These are phyloP conservation scores for Muschampia plurimacula DNA, from an alignment of 2,888 invertebrate species.

Conservation along the genomic window DNA sequence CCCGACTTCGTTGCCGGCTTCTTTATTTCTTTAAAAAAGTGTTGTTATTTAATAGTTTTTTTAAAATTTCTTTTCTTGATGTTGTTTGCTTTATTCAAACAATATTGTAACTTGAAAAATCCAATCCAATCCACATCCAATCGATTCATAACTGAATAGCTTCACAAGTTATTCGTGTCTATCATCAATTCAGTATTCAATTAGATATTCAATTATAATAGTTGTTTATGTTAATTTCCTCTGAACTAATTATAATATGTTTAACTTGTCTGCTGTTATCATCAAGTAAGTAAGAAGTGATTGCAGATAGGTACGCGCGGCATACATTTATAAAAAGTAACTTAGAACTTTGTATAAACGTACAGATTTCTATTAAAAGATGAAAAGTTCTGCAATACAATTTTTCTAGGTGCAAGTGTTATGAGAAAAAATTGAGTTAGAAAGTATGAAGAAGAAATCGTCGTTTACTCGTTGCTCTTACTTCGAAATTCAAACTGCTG, in stretches of 20 bases:
- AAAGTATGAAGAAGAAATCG: conserved; percentile 9
- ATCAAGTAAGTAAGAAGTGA: not conserved
- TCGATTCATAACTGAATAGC: not conserved
- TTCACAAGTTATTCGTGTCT: not conserved
- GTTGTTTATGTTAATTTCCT: conserved; percentile 7
- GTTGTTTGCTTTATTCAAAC: no score
- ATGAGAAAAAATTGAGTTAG: conserved; percentile 11
- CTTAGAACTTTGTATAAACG: conserved; percentile 3
- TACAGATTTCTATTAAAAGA: conserved; percentile 9
- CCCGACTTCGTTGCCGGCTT: no score
- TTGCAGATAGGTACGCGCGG: no score
- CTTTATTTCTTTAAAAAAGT: no score
- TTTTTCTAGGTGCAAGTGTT: conserved; percentile 15
- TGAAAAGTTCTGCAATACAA: conserved; percentile 9
- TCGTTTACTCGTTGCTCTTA: conserved; percentile 9
- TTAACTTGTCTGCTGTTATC: not conserved
- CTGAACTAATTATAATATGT: conserved; percentile 18
- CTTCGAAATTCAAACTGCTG: not conserved
- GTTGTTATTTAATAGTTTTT: no score
- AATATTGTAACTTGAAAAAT: not conserved
- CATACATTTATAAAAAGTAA: not conserved
- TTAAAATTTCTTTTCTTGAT: no score
- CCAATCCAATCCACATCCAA: not conserved
- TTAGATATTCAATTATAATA: conserved; percentile 19
- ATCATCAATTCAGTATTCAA: conserved; percentile 7